Conservation (phyloP, 2,888 invertebrate species). For the Athalia cordata region DNA sequence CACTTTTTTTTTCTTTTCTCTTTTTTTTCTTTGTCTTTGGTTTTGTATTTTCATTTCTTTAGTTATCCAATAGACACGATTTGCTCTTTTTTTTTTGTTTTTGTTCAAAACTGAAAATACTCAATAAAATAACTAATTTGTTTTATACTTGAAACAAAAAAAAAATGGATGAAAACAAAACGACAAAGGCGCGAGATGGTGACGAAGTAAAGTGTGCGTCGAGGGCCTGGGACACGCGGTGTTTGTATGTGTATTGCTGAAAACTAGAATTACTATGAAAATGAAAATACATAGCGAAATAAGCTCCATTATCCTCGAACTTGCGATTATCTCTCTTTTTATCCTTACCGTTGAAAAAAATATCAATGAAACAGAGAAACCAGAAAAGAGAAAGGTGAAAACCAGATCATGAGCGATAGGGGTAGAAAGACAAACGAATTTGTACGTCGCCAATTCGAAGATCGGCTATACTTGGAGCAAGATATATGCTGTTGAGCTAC, state of each 20-base stretch:
- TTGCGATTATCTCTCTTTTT: constrained; percentile 37
- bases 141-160: constrained; percentile 42
- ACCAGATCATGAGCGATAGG: background rate
- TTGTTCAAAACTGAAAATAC: constrained; percentile 58
- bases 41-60: background rate
- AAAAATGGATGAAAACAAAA: background rate
- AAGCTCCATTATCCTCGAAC: constrained; percentile 46
- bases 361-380: background rate
- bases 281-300: constrained; percentile 50
- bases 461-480: background rate
- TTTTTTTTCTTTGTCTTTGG: constrained; percentile 2
- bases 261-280: constrained; percentile 15
- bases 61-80: background rate
- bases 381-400: background rate
- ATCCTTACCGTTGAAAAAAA: constrained; percentile 35
- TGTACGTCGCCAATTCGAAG: background rate
- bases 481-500: constrained; percentile 2
- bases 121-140: constrained; percentile 59
- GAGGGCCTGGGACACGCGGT: constrained; percentile 37
- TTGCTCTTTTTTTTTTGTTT: background rate
- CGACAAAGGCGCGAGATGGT: background rate
- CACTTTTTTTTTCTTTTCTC: constrained; percentile 19
- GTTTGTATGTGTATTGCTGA: constrained; percentile 19
- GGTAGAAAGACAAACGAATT: background rate
- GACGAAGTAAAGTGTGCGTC: constrained; percentile 32